These are phyloP conservation scores for Apamea crenata DNA, from an alignment of 2,888 invertebrate species.

Conservation along the genomic window DNA sequence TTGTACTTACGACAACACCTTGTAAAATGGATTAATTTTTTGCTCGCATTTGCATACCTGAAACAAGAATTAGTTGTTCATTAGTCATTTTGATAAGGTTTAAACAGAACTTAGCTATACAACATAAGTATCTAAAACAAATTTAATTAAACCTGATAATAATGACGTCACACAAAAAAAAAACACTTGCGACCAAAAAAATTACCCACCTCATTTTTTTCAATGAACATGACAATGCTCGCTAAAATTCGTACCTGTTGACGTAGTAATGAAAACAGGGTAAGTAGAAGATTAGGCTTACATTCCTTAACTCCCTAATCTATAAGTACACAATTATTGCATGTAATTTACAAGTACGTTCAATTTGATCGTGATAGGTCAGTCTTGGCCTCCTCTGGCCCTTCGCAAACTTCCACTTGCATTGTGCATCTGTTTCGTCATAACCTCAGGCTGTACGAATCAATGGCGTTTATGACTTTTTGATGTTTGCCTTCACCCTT, in stretches of 20 bases:
- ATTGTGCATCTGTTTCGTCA: conserved; percentile 60
- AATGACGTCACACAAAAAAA: conserved; percentile 6
- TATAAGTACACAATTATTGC: conserved; percentile 24
- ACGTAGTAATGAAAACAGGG: not conserved
- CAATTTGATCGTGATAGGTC: conserved; percentile 60
- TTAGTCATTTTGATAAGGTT: conserved; percentile 46
- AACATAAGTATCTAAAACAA: not conserved
- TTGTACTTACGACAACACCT: conserved; percentile 49
- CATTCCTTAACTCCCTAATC: conserved; percentile 15
- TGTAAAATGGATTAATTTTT: conserved; percentile 34
- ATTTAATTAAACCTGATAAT: not conserved
- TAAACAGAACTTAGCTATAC: not conserved
- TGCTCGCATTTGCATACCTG: conserved; percentile 60
- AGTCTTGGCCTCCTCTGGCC: conserved; percentile 40
- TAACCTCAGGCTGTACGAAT: conserved; percentile 9
- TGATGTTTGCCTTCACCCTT: conserved; percentile 8
- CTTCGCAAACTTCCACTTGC: conserved; percentile 41
- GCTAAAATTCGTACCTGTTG: not conserved
- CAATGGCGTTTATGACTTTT: conserved; percentile 42
- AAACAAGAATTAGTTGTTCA: conserved; percentile 57
- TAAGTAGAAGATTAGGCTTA: not conserved
- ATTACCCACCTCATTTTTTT: not conserved
- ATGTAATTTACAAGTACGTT: conserved; percentile 35
- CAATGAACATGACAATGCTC: not conserved
- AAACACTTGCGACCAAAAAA: conserved; percentile 2